Base-by-base conservation (phyloP, 1,140 invertebrate genomes). In the Lordiphosa collinella region DNA sequence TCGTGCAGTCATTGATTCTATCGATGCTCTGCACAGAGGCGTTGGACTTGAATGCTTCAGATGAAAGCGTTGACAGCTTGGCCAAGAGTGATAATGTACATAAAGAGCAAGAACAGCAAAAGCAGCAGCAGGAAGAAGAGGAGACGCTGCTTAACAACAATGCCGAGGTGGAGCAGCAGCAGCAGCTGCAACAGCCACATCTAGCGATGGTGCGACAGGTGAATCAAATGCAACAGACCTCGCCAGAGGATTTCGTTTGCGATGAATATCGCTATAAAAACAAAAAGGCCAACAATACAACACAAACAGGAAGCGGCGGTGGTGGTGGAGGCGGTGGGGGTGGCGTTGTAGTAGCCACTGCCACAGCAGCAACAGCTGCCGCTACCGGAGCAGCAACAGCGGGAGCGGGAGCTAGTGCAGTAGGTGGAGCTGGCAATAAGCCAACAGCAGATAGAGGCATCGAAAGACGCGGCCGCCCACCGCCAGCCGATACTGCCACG, bases 1-100 rank as follows among this genome's bases (percentile, higher is more conserved):
- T 86, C 68, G 87, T 88, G 47, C 82, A 89, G 65, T 67, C 87
- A 44, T 53, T 89, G 47, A 41, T 86, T 40, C 49, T 89, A 11
- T 89, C 88, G 34, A 61, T 88, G 55, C 67, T 89, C 16, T 78
- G 87, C 41, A 68, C 47, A 47, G 64, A 80, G 57, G 57, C 67
- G 18, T 44, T 87, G 34, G 78, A 66, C 49, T 63, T 82, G 49
- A 80, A 74, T 60, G 58, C 52, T 25, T 34, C 61, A 37, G 61
- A 63, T 34, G 64, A 64, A 8, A 78, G 55, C 37, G 47, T 16
- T n/a, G 55, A 69, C 40, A 61, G 44, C 40, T 50, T 72, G 53
- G 70, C 58, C 51, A 88, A 84, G 65, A 87, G 87, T 88, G 87
- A 88, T 88, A 88, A 79, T 88, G 85, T 88, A 88, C 88, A 88